Percentiles rank a stretch among this genome's conserved stretches.
Evolutionary conservation across 2,888 invertebrate genomes (phyloP).

Genomic region (Vanessa cardui): DNA sequence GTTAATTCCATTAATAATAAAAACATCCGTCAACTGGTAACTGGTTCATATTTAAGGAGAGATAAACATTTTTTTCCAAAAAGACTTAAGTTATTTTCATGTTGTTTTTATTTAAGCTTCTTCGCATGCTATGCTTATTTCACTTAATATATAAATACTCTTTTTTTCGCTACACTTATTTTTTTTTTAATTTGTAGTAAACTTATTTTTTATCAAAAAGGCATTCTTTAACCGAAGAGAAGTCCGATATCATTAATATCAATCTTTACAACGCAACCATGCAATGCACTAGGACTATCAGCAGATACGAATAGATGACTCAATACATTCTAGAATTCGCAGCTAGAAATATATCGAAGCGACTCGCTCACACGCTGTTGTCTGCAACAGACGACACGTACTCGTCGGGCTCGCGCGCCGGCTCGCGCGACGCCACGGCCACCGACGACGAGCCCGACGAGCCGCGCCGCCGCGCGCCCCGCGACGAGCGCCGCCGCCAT

Average conservation of each 20-base stretch:
- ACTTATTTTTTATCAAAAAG: background rate
- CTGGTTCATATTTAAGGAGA: background rate
- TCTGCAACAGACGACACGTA: slow-evolving; percentile 54
- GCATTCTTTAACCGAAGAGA: background rate
- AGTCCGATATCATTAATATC: no score
- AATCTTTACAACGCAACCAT: no score
- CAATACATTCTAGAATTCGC: no score
- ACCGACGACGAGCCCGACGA: slow-evolving; percentile 62
- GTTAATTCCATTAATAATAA: background rate
- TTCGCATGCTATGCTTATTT: slow-evolving; percentile 3
- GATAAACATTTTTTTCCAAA: background rate
- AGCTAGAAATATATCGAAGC: background rate
- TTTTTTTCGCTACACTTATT: background rate
- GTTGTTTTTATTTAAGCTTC: slow-evolving; percentile 7
- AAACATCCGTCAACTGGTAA: no score
- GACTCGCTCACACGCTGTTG: no score
- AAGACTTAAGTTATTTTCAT: background rate
- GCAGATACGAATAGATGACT: no score
- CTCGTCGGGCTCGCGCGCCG: slow-evolving; percentile 65
- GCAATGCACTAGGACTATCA: no score
- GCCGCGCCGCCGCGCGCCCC: slow-evolving; percentile 46
- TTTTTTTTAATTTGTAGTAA: background rate
- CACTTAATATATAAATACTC: background rate
- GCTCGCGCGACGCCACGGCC: slow-evolving; percentile 64
- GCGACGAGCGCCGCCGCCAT: slow-evolving; percentile 49